Evolutionary conservation across 53 echinoderm and acorn worm species (phyloP).

Genomic region (Mesocentrotus franciscanus): DNA sequence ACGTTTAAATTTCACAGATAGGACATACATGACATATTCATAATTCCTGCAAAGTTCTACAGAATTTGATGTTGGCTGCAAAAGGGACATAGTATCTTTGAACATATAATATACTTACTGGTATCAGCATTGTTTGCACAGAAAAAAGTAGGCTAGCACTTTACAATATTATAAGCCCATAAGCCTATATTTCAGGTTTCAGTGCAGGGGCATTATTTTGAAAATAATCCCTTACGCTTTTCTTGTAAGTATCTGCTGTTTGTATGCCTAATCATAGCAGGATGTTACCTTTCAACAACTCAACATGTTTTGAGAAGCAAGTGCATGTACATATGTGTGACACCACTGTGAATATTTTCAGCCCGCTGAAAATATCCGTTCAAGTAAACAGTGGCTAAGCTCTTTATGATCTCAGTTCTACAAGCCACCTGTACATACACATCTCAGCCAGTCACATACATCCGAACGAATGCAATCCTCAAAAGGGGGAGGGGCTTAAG

Average conservation of each 20-base stretch:
- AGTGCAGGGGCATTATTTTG: background rate
- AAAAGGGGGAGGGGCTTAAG: slow-evolving; percentile 25
- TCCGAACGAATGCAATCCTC: background rate
- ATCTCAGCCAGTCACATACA: background rate
- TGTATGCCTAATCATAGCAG: background rate
- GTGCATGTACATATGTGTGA: background rate
- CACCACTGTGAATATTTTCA: slow-evolving; percentile 8
- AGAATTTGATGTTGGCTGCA: too few species aligned
- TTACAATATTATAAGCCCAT: background rate
- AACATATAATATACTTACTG: too few species aligned
- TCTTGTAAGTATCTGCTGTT: background rate
- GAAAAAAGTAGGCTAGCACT: background rate
- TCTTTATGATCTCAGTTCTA: background rate
- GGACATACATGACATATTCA: too few species aligned
- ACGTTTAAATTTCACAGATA: too few species aligned
- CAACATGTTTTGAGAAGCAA: background rate
- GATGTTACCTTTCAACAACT: background rate
- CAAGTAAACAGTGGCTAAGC: slow-evolving; percentile 8
- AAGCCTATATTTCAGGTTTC: background rate
- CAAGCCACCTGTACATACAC: slow-evolving; percentile 21
- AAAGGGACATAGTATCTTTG: too few species aligned
- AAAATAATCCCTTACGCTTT: background rate
- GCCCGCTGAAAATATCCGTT: background rate
- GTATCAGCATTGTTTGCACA: too few species aligned
- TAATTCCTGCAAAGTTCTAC: too few species aligned